Conservation (phyloP, 1,140 invertebrate genomes). For the Hyles vespertilio region DNA sequence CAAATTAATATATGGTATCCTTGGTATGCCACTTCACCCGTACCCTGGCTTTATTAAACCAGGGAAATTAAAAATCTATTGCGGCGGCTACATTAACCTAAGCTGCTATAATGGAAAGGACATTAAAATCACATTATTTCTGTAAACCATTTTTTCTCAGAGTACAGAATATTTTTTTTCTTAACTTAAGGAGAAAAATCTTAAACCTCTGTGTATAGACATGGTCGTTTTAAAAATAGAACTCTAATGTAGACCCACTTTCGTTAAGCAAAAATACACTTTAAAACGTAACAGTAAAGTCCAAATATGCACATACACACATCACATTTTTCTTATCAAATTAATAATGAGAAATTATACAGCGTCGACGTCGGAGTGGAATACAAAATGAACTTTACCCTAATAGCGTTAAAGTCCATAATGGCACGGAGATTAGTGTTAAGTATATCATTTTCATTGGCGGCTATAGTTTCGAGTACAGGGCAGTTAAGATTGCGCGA, state of each 20-base stretch:
- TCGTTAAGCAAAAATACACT: slow-evolving; percentile 6
- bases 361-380: slow-evolving; percentile 16
- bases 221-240: slow-evolving; percentile 3
- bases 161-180: not conserved
- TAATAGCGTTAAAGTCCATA: slow-evolving; percentile 27
- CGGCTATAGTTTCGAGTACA: slow-evolving; percentile 66
- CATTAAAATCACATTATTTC: not conserved
- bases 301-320: slow-evolving; percentile 9
- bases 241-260: not conserved
- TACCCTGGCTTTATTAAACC: too few species aligned
- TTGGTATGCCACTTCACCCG: too few species aligned
- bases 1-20: too few species aligned
- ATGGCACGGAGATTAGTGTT: slow-evolving; percentile 30
- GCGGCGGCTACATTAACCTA: too few species aligned
- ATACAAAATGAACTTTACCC: slow-evolving; percentile 24
- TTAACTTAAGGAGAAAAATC: slow-evolving; percentile 1
- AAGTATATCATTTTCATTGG: slow-evolving; percentile 64
- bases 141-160: not conserved
- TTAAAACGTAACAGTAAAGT: slow-evolving; percentile 7
- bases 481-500: slow-evolving; percentile 68
- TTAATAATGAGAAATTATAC: slow-evolving; percentile 67
- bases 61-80: too few species aligned
- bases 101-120: not conserved
- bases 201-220: not conserved
- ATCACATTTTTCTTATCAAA: slow-evolving; percentile 58